Evolutionary conservation across 92 coral and sea anemone genomes (phyloP).

Genomic region (Porites rus): DNA sequence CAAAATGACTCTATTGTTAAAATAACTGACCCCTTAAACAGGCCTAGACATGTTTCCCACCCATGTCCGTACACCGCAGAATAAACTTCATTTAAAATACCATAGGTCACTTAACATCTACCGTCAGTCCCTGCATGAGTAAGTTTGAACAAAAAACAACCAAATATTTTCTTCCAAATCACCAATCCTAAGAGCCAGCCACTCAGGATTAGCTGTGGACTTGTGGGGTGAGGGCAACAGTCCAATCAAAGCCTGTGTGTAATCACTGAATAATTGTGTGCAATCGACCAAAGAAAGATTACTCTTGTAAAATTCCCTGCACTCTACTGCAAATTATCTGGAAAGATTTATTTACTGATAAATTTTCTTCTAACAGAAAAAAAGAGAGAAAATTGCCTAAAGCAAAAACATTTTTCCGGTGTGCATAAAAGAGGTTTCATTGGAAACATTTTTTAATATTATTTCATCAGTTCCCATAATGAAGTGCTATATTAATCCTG

Average conservation of each 20-base stretch:
- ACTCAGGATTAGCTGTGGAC: background rate
- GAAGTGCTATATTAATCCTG: constrained; percentile 3
- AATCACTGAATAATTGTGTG: constrained; percentile 39
- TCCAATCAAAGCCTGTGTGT: constrained; percentile 12
- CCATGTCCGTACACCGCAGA: background rate
- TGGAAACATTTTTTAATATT: background rate
- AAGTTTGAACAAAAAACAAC: constrained; percentile 7
- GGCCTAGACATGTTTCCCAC: constrained; percentile 16
- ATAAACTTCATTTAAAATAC: background rate
- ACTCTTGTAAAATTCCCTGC: background rate
- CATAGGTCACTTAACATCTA: background rate
- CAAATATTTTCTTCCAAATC: background rate
- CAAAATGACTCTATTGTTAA: background rate
- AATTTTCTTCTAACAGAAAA: background rate
- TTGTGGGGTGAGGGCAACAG: constrained; percentile 32
- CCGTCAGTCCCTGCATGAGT: constrained; percentile 2
- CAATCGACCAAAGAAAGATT: constrained; percentile 8
- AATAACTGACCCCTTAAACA: constrained; percentile 1
- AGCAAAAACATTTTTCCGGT: background rate
- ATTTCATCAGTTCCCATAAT: constrained; percentile 13
- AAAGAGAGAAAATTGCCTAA: background rate
- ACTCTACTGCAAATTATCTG: constrained; percentile 3
- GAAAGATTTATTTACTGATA: background rate
- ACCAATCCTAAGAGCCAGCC: background rate
- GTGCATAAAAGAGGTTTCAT: background rate